Evolutionary conservation across 2,113 vertebrate species (phyloP), one percentile per base, ranked within the genome.

Genomic region (Oxyruncus cristatus): DNA sequence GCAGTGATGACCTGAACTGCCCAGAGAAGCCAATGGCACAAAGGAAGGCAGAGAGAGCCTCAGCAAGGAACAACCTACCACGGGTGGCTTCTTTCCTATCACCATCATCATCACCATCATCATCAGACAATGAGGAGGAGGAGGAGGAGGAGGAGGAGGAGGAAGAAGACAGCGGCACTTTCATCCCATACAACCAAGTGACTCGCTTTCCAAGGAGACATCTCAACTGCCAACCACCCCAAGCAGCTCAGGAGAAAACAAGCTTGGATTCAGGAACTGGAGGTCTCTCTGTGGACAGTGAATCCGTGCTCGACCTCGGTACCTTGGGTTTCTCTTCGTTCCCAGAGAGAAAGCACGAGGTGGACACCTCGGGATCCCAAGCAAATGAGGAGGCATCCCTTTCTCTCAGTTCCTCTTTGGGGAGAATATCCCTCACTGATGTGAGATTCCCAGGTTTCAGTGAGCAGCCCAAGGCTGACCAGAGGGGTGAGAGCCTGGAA

Each of bases 141-240:
- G 89, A 96, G 3, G 90, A 95, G 6, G 88, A 91, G 5, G 91
- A 96, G 5, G 90, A 95, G 6, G 85, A 95, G 6, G 96, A 96
- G 5, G 95, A 95, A 1, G 97, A 95, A 10, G 81, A 87, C 23
- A 70, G 70, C 8, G 65, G 77, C 12, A 27, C 37, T 70, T 80
- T 39, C 61, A 93, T 50, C 18, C 74, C 63, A 8, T 91, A 95
- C 77, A 58, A 15, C 7, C 76, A 35, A 93, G 74, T 41, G 44
- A 33, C 24, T 83, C 74, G 5, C 7, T 88, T 90, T 71, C 78
- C 91, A 44, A 93, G 23, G 87, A 93, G 71, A 46, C 8, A 9
- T 6, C 63, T 41, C 32, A 68, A 24, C 59, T 35, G 15, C 6
- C 88, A 74, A 42, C 8, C 27, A 22, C 1, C 20, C 44, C 59